Evolutionary conservation across 1,140 invertebrate genomes (phyloP), one percentile per base, ranked within the genome.

Genomic region (Pectinophora gossypiella): DNA sequence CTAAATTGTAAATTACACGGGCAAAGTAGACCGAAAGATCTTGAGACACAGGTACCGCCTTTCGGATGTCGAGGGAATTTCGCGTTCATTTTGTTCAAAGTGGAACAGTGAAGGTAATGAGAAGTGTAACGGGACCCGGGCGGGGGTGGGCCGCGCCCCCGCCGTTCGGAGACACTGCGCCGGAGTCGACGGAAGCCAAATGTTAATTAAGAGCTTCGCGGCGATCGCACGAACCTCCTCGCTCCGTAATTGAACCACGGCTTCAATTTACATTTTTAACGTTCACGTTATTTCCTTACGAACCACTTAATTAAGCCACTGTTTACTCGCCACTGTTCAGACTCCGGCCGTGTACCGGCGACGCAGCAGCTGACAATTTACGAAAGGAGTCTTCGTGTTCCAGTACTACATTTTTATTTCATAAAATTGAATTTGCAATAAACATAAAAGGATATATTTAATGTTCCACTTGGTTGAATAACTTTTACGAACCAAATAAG

Each of bases 201-300:
- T 72, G 59, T 83, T 82, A 83, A 85, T 80, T 80, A 81, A 76
- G 61, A 74, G 56, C 70, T 75, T 77, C 69, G 67, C 40, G 53
- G 52, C 53, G 72, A 80, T 76, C 74, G 56, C 56, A 61, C 54
- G 63, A 54, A n/a, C n/a, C 32, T 15, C 44, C 44, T 64, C 56
- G 57, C 52, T 27, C 47, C 38, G 66, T 81, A 76, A 79, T 79
- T 75, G 73, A 64, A 73, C 54, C 36, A 49, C 38, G 44, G 45
- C 32, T 51, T 64, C 47, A 23, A 59, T 64, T 70, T 59, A 61
- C 60, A 72, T 64, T 62, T 72, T 72, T 67, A 52, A 65, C 50
- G 40, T 68, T 57, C 44, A 52, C 45, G 56, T 61, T 60, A 59
- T 62, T 56, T 65, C 46, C 48, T 46, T 50, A 62, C 58, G 60